Conservation (phyloP, 2,888 invertebrate species). For the Drosophila rubida region DNA sequence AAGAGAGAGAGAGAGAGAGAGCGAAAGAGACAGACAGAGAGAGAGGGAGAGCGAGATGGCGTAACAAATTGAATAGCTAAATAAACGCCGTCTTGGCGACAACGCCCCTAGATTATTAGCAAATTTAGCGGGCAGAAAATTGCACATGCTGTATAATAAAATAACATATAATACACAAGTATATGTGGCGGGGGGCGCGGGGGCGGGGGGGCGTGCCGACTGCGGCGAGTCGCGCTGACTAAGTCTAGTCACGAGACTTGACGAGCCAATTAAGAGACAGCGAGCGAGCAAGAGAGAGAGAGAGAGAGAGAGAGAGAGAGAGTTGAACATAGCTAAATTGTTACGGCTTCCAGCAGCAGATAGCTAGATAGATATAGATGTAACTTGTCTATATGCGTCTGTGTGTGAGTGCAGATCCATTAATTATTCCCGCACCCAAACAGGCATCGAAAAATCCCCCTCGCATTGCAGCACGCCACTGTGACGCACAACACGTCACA, state of each 20-base stretch:
- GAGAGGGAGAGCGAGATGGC: neutral
- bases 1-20: neutral
- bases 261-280: constrained; percentile 25
- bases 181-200: neutral
- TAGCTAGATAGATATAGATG: neutral
- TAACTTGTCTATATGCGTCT: too few relatives aligned
- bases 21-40: neutral
- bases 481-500: constrained; percentile 1
- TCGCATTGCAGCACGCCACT: neutral
- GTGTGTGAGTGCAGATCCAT: neutral
- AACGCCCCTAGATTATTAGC: constrained; percentile 57
- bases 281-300: neutral
- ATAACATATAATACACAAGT: neutral
- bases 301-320: constrained; percentile 1
- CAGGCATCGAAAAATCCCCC: neutral
- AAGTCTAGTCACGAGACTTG: constrained; percentile 65
- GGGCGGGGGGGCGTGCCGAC: constrained; percentile 16
- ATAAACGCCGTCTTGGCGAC: neutral
- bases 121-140: constrained; percentile 68
- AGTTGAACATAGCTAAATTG: constrained; percentile 9
- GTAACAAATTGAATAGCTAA: neutral
- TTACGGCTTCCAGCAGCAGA: constrained; percentile 5
- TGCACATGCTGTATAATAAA: constrained; percentile 48
- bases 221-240: constrained; percentile 47
- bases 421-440: constrained; percentile 1